Conservation (phyloP, 2,888 invertebrate genomes). For the Tenthredo amoena region DNA sequence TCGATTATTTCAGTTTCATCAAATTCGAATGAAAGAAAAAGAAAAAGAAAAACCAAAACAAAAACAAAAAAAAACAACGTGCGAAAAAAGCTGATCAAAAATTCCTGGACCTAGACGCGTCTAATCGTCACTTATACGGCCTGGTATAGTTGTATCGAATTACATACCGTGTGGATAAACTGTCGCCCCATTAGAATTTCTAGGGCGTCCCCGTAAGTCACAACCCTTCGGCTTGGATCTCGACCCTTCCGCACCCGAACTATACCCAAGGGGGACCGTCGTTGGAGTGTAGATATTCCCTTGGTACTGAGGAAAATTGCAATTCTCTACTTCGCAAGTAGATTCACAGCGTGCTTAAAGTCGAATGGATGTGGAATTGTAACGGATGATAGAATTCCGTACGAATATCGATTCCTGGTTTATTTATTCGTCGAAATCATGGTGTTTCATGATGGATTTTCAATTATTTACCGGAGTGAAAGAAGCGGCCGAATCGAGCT, state of each 20-base stretch:
- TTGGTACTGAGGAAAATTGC: constrained; percentile 12
- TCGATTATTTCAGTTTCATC: background rate
- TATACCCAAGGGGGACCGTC: background rate
- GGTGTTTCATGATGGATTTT: background rate
- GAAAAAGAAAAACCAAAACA: too few relatives aligned
- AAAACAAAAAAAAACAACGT: too few relatives aligned
- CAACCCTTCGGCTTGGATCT: constrained; percentile 13
- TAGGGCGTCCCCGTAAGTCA: constrained; percentile 21
- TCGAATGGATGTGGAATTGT: background rate
- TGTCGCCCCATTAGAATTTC: constrained; percentile 29
- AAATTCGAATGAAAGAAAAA: too few relatives aligned
- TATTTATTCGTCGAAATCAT: background rate
- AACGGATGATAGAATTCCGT: background rate
- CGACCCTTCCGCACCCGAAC: constrained; percentile 29
- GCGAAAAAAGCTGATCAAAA: background rate
- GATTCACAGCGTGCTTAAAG: background rate
- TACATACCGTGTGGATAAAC: constrained; percentile 16
- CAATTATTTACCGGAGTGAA: background rate
- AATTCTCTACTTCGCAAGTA: constrained; percentile 7
- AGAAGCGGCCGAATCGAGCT: background rate
- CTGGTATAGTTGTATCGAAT: background rate
- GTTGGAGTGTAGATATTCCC: background rate
- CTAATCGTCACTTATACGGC: constrained; percentile 20
- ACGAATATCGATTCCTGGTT: background rate
- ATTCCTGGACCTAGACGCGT: background rate